Evolutionary conservation across 2,888 invertebrate genomes (phyloP).

Genomic region (Melanostoma scalare): DNA sequence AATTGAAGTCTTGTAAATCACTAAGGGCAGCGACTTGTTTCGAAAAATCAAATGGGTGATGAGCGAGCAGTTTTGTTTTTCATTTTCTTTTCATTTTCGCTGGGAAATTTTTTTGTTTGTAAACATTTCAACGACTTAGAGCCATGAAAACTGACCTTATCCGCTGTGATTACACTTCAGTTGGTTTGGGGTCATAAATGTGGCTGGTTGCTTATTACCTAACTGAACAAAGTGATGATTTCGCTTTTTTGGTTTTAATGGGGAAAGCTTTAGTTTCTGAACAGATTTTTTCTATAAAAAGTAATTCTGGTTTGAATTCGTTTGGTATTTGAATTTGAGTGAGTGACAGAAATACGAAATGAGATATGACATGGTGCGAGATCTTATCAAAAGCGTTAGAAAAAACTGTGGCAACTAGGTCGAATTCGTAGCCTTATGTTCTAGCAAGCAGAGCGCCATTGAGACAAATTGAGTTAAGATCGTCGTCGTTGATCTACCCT

Average conservation of each 20-base stretch:
- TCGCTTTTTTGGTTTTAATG: not conserved
- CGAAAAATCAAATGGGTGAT: conserved; percentile 6
- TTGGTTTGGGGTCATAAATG: conserved; percentile 22
- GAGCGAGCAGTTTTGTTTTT: not conserved
- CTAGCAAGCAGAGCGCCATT: no score
- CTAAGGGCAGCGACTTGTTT: conserved; percentile 37
- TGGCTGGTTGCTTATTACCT: not conserved
- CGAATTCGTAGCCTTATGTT: no score
- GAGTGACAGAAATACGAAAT: no score
- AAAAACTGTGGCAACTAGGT: no score
- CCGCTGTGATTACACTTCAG: conserved; percentile 16
- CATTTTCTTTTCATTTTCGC: no score
- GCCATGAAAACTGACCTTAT: conserved; percentile 62
- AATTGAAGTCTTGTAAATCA: conserved; percentile 39
- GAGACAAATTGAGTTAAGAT: no score
- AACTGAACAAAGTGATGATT: conserved; percentile 23
- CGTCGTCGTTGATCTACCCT: no score
- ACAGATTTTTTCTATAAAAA: not conserved
- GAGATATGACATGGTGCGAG: no score
- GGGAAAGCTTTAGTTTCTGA: conserved; percentile 4
- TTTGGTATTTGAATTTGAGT: no score
- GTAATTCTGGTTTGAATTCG: no score
- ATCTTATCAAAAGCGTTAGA: no score
- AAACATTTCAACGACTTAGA: conserved; percentile 45
- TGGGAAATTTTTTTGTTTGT: conserved; percentile 32